Percentiles rank a stretch among this genome's conserved stretches.
phyloP scores from a whole-genome alignment of 2,888 invertebrate genomes.

The Erebia aethiops region DNA sequence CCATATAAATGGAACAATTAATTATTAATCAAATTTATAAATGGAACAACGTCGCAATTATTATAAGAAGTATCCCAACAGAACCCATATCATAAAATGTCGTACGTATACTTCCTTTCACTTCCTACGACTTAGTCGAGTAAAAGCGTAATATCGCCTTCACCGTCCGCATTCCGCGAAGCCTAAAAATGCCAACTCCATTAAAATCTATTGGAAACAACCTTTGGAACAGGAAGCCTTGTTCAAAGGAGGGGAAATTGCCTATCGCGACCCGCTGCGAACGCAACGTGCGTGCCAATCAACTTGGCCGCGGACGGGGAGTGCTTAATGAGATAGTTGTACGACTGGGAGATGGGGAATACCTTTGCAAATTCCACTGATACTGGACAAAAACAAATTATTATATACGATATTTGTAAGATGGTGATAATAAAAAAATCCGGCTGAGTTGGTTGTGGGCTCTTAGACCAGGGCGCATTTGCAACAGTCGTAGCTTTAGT shows the following conservation, averaged over 20 bases:
- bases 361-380: not conserved
- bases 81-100: no score
- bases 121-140: no score
- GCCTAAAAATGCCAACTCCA: constrained; percentile 54
- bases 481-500: no score
- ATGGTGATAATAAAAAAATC: no score
- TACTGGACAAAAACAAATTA: constrained; percentile 8
- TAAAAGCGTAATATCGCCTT: not conserved
- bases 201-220: constrained; percentile 69
- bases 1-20: no score
- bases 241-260: constrained; percentile 79
- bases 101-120: no score
- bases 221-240: constrained; percentile 59
- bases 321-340: constrained; percentile 70
- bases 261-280: constrained; percentile 74
- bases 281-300: constrained; percentile 63
- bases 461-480: no score
- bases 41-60: no score
- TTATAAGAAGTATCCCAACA: no score
- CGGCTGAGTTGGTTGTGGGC: no score
- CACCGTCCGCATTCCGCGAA: constrained; percentile 27
- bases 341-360: constrained; percentile 43
- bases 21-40: no score
- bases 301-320: constrained; percentile 64
- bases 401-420: no score